A percentile compares a stretch with the other conserved stretches of the same genome.
phyloP scores from a whole-genome alignment of 2,888 invertebrate species.

The Chydorus sphaericus region DNA sequence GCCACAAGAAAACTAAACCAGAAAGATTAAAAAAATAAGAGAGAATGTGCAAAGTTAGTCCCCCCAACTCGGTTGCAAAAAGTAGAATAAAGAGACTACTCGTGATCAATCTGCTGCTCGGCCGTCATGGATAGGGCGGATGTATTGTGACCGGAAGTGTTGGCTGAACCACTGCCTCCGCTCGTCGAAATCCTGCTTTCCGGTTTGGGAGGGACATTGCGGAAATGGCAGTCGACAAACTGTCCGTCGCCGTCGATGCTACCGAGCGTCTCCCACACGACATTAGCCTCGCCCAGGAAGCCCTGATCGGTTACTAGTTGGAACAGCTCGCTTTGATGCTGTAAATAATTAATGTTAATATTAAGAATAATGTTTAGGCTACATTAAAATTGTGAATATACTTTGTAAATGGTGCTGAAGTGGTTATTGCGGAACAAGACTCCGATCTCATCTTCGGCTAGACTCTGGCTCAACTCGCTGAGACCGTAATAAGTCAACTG shows the following conservation, averaged over 20 bases:
- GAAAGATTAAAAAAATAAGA: slow-evolving; percentile 6
- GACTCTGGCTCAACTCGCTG: slow-evolving; percentile 30
- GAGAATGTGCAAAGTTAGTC: no score
- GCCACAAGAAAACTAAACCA: slow-evolving; percentile 32
- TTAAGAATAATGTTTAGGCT: neutral
- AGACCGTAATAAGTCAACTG: slow-evolving; percentile 40
- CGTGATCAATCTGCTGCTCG: slow-evolving; percentile 34
- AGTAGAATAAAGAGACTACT: slow-evolving; percentile 25
- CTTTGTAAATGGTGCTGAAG: slow-evolving; percentile 37
- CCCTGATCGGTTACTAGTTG: slow-evolving; percentile 41
- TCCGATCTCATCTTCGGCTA: slow-evolving; percentile 35
- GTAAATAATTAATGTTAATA: neutral
- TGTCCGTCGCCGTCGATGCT: slow-evolving; percentile 38
- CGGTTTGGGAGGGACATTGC: slow-evolving; percentile 24
- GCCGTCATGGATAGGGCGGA: slow-evolving; percentile 17
- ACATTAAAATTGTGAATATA: slow-evolving; percentile 18
- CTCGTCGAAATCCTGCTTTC: slow-evolving; percentile 12
- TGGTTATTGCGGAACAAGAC: slow-evolving; percentile 44
- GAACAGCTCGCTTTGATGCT: slow-evolving; percentile 32
- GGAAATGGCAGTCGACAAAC: slow-evolving; percentile 37
- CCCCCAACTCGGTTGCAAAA: neutral
- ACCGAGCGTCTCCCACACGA: slow-evolving; percentile 41
- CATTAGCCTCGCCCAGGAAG: slow-evolving; percentile 33
- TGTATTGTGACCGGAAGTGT: neutral
- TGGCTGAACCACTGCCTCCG: slow-evolving; percentile 2